A percentile compares a stretch with the other conserved stretches of the same genome.
Evolutionary conservation across 2,888 invertebrate genomes (phyloP).

Genomic region (Helicoverpa assulta): DNA sequence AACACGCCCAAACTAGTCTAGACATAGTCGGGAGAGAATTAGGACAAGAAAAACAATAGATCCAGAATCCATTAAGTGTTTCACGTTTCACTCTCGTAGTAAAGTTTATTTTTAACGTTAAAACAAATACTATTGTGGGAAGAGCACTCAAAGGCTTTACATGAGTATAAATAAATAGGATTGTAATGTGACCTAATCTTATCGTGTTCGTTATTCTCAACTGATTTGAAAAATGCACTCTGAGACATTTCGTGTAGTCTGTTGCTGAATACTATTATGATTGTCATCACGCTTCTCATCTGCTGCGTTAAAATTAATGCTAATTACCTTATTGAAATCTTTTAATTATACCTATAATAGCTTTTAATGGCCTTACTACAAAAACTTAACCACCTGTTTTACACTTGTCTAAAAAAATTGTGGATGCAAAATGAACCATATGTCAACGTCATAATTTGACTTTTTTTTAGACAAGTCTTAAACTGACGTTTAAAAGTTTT

Average conservation of each 20-base stretch:
- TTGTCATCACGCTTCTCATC: neutral
- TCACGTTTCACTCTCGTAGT: conserved; percentile 37
- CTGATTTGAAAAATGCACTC: neutral
- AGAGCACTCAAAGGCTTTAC: conserved; percentile 5
- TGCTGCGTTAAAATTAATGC: neutral
- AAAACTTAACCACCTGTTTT: no score
- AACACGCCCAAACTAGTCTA: conserved; percentile 65
- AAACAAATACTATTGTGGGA: conserved; percentile 33
- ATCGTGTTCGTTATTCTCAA: neutral
- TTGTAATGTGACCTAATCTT: conserved; percentile 24
- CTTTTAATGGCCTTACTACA: no score
- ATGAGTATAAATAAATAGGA: conserved; percentile 26
- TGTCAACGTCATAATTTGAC: no score
- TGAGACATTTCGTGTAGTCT: neutral
- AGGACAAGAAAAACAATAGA: conserved; percentile 76
- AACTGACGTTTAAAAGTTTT: no score
- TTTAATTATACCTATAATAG: neutral
- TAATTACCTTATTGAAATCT: neutral
- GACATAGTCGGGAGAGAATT: conserved; percentile 66
- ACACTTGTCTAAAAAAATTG: no score
- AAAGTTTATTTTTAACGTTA: conserved; percentile 46
- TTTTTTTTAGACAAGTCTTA: no score
- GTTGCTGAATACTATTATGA: no score
- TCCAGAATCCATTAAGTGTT: conserved; percentile 43
- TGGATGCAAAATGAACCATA: no score